Evolutionary conservation across 1,140 invertebrate genomes (phyloP).

Genomic region (Drosophila auraria): DNA sequence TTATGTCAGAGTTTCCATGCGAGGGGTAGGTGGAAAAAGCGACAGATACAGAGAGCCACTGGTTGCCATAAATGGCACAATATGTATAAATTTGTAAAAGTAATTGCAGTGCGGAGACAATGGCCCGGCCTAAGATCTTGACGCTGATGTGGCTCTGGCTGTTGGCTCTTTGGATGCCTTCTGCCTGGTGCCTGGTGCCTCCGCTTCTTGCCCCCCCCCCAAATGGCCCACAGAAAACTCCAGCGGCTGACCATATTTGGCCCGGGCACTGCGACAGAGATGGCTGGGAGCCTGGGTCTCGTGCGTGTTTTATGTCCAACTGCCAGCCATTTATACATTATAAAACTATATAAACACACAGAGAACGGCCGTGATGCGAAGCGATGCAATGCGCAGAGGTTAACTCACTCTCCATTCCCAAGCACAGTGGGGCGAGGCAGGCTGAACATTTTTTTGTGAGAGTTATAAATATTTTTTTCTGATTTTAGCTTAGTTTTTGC

Average conservation of each 20-base stretch:
- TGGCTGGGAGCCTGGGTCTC: conserved; percentile 44
- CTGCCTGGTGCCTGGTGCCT: conserved; percentile 7
- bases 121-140: conserved; percentile 56
- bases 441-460: too few relatives aligned
- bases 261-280: conserved; percentile 58
- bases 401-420: conserved; percentile 25
- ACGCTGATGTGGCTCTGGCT: conserved; percentile 41
- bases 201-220: background rate
- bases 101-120: conserved; percentile 80
- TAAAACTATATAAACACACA: conserved; percentile 76
- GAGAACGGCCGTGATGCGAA: conserved; percentile 25
- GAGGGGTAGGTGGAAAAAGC: conserved; percentile 5
- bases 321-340: conserved; percentile 83
- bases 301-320: conserved; percentile 82
- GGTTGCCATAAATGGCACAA: conserved; percentile 81
- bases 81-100: conserved; percentile 85
- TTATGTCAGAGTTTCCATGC: conserved; percentile 61
- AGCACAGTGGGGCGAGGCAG: conserved; percentile 4
- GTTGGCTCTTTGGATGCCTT: background rate
- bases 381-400: conserved; percentile 35
- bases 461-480: too few relatives aligned
- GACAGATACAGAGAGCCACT: conserved; percentile 60
- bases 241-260: conserved; percentile 69
- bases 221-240: conserved; percentile 21
- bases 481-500: too few relatives aligned